Conservation (phyloP, 2,797 vertebrate species). For the Gymnothorax reevesii region DNA sequence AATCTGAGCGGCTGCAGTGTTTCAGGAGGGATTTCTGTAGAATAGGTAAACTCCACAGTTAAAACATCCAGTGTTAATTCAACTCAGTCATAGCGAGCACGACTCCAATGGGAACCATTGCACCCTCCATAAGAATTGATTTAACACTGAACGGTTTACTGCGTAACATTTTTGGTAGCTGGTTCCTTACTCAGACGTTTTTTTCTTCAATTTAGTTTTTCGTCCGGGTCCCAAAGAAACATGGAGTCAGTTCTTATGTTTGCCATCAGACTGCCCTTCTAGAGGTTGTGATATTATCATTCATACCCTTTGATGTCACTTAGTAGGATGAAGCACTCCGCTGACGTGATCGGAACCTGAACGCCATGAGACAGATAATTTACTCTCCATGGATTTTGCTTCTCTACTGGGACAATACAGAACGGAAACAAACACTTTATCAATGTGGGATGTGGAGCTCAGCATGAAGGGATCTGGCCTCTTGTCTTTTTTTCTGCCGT, state of each 20-base stretch:
- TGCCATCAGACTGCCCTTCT: not conserved
- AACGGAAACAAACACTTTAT: not conserved
- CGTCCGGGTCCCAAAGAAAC: not conserved
- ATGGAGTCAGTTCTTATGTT: not conserved
- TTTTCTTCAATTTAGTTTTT: not conserved
- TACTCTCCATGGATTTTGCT: not conserved
- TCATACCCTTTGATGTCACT: constrained; percentile 7
- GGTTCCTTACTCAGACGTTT: not conserved
- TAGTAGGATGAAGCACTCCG: constrained; percentile 25
- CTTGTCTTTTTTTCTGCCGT: constrained; percentile 68
- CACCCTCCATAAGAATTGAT: no score
- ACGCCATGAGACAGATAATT: not conserved
- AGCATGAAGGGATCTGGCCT: constrained; percentile 35
- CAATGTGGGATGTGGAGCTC: constrained; percentile 20
- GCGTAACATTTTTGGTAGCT: not conserved
- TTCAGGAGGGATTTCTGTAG: not conserved
- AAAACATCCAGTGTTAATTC: not conserved
- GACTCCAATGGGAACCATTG: no score
- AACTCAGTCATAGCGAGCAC: no score
- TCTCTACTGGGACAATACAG: not conserved
- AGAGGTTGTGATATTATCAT: not conserved
- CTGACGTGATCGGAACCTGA: constrained; percentile 28
- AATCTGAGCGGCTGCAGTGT: not conserved
- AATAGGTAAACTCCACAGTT: not conserved
- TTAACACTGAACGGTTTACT: no score